phyloP scores from a whole-genome alignment of 2,888 invertebrate genomes.

The Sinelater perroti region DNA sequence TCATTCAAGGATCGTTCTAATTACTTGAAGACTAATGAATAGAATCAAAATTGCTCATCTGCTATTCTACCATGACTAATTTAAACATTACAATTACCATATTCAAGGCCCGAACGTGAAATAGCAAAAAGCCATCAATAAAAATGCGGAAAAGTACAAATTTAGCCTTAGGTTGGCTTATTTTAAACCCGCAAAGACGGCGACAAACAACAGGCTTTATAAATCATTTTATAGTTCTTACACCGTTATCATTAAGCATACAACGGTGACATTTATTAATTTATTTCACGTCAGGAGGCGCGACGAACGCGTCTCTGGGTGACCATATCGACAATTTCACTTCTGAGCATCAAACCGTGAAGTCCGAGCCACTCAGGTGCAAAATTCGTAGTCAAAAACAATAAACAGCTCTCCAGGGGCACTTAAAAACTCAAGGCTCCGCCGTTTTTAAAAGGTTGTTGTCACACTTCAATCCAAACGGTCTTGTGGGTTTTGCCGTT shows the following conservation, averaged over 20 bases:
- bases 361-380: constrained; percentile 12
- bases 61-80: constrained; percentile 9
- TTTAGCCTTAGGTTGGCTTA: too few relatives aligned
- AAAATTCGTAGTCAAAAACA: constrained; percentile 4
- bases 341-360: constrained; percentile 6
- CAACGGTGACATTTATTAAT: constrained; percentile 20
- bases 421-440: too few relatives aligned
- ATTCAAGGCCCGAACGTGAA: too few relatives aligned
- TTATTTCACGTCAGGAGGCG: constrained; percentile 5
- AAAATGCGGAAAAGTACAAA: too few relatives aligned
- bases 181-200: constrained; percentile 18
- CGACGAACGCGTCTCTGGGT: too few relatives aligned
- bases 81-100: too few relatives aligned
- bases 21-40: constrained; percentile 21
- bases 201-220: constrained; percentile 24
- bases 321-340: too few relatives aligned
- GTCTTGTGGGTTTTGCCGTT: too few relatives aligned
- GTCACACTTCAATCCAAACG: neutral
- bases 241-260: constrained; percentile 30
- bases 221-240: constrained; percentile 22
- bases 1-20: constrained; percentile 12
- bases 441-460: neutral
- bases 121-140: too few relatives aligned
- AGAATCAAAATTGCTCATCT: constrained; percentile 10
- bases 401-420: too few relatives aligned